Conservation (phyloP, 2,888 invertebrate species). For the Diabrotica balteata region DNA sequence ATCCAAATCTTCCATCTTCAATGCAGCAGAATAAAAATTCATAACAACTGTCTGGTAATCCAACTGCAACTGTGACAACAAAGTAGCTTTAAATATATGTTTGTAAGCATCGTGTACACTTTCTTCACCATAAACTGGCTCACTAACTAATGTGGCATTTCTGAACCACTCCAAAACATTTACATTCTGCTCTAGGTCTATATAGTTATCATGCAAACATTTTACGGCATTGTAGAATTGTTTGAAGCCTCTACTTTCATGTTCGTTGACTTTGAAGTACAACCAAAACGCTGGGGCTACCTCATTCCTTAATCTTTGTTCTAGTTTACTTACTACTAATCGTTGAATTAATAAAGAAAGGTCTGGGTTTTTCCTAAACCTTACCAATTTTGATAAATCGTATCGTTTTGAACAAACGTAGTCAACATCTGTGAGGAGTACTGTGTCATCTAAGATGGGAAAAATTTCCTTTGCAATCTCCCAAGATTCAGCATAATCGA, state of each 20-base stretch:
- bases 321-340: conserved; percentile 59
- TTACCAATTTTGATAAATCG: conserved; percentile 53
- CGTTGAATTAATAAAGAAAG: conserved; percentile 56
- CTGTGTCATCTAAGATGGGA: conserved; percentile 51
- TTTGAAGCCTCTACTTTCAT: conserved; percentile 68
- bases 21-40: conserved; percentile 79
- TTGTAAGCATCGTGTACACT: conserved; percentile 68
- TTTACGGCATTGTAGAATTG: conserved; percentile 73
- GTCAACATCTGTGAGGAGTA: conserved; percentile 33
- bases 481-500: conserved; percentile 46
- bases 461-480: conserved; percentile 48
- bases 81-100: conserved; percentile 69
- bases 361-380: conserved; percentile 53
- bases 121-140: conserved; percentile 64
- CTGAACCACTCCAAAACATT: conserved; percentile 66
- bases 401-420: conserved; percentile 45
- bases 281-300: conserved; percentile 73
- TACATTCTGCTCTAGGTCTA: conserved; percentile 65
- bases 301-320: conserved; percentile 67
- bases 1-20: conserved; percentile 60
- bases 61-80: conserved; percentile 75
- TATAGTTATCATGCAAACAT: conserved; percentile 66
- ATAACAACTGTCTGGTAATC: conserved; percentile 74
- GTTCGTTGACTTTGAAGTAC: conserved; percentile 65
- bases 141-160: conserved; percentile 59